Evolutionary conservation across 2,113 vertebrate species (phyloP).

Genomic region (Oceanodroma tethys): DNA sequence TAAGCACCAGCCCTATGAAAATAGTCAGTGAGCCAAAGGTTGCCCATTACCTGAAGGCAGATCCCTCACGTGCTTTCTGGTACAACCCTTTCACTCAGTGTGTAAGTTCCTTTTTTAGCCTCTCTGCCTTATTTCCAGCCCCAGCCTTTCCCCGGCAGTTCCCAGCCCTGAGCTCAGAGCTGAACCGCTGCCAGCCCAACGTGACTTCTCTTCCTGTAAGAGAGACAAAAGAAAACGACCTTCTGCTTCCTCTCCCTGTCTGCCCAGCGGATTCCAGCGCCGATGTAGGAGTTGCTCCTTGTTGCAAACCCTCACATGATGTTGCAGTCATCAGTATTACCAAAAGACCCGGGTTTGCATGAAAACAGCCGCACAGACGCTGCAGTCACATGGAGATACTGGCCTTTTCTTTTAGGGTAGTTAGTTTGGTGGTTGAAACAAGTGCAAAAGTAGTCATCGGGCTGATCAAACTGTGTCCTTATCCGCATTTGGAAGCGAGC

Average conservation of each 20-base stretch:
- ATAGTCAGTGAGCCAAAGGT: neutral
- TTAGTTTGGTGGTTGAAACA: neutral
- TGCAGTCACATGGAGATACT: neutral
- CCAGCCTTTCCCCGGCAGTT: neutral
- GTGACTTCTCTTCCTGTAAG: conserved; percentile 38
- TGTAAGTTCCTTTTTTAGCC: neutral
- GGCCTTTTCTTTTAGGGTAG: neutral
- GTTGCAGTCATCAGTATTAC: neutral
- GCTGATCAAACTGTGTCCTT: neutral
- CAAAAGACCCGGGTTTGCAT: neutral
- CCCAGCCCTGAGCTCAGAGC: neutral
- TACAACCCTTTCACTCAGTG: neutral
- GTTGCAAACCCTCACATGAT: conserved; percentile 66
- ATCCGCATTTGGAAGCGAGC: neutral
- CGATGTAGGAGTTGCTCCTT: neutral
- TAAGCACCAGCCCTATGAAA: neutral
- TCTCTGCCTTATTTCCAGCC: neutral
- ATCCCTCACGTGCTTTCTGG: neutral
- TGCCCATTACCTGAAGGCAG: neutral
- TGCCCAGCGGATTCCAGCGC: neutral
- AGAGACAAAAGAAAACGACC: neutral
- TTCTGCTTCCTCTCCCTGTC: neutral
- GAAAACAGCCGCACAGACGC: neutral
- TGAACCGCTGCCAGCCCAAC: neutral
- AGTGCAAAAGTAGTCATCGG: neutral